Conservation (phyloP, 2,113 vertebrate genomes). For the Perca flavescens region DNA sequence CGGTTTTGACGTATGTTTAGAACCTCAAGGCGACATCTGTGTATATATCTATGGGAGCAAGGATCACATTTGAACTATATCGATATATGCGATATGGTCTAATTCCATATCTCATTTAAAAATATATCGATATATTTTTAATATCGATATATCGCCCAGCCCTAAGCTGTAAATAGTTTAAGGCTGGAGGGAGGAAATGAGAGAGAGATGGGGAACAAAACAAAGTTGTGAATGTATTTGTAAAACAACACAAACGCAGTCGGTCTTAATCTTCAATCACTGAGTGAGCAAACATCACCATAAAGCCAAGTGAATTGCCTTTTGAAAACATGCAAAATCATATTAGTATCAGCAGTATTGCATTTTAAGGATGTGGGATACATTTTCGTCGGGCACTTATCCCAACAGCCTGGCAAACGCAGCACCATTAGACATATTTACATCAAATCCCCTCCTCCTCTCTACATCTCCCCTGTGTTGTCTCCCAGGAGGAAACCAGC, state of each 20-base stretch:
- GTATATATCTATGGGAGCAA: too few relatives aligned
- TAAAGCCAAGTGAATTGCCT: constrained; percentile 36
- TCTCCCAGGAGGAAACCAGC: constrained; percentile 55
- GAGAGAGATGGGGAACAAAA: constrained; percentile 21
- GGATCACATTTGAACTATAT: too few relatives aligned
- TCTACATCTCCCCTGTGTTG: constrained; percentile 36
- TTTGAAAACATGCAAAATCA: constrained; percentile 31
- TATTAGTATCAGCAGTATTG: constrained; percentile 40
- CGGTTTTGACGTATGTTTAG: too few relatives aligned
- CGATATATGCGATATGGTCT: too few relatives aligned
- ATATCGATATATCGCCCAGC: too few relatives aligned
- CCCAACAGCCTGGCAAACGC: constrained; percentile 52
- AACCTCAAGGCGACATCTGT: too few relatives aligned
- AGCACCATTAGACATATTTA: constrained; percentile 67
- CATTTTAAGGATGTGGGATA: constrained; percentile 49
- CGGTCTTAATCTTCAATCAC: constrained; percentile 11
- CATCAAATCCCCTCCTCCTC: constrained; percentile 51
- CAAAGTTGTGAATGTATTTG: constrained; percentile 48
- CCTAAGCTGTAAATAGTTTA: constrained; percentile 52
- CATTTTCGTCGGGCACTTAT: constrained; percentile 58
- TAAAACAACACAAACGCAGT: constrained; percentile 20
- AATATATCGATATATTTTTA: too few relatives aligned
- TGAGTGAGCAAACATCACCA: constrained; percentile 19
- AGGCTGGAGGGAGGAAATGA: constrained; percentile 32
- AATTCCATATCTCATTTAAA: too few relatives aligned